phyloP scores from a whole-genome alignment of 1,140 invertebrate genomes.

The Trichonephila clavipes region DNA sequence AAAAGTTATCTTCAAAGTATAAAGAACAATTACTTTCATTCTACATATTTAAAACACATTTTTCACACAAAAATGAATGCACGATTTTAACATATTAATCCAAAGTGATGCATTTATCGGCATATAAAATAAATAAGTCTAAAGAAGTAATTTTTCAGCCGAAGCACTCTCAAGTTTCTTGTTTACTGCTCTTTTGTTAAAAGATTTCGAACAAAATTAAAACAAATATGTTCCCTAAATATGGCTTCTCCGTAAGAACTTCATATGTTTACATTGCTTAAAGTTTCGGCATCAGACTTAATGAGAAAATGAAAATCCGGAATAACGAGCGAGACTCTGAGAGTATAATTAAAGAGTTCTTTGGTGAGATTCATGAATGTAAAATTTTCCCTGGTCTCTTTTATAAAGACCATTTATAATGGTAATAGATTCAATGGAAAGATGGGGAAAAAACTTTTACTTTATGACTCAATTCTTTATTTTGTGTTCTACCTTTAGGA shows the following conservation, averaged over 20 bases:
- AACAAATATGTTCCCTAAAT: neutral
- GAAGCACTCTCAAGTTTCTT: neutral
- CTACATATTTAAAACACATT: too few relatives aligned
- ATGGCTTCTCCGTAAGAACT: neutral
- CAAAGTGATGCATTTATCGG: neutral
- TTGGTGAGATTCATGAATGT: slow-evolving; percentile 34
- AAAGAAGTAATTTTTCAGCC: neutral
- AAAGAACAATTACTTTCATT: too few relatives aligned
- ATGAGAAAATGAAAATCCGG: slow-evolving; percentile 46
- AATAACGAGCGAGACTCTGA: neutral
- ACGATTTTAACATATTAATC: too few relatives aligned
- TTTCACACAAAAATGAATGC: too few relatives aligned
- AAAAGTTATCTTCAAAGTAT: too few relatives aligned
- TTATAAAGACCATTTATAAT: slow-evolving; percentile 50
- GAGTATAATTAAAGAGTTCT: slow-evolving; percentile 40
- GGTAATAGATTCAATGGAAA: slow-evolving; percentile 47
- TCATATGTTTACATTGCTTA: slow-evolving; percentile 19
- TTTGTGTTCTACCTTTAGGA: neutral
- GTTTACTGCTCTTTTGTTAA: slow-evolving; percentile 24
- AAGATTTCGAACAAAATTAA: neutral
- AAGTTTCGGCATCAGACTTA: slow-evolving; percentile 9
- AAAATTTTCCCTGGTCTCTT: slow-evolving; percentile 20
- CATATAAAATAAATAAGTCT: neutral
- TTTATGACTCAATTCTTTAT: slow-evolving; percentile 26
- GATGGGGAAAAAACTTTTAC: neutral